Percentiles rank a stretch among this genome's conserved stretches.
Evolutionary conservation across 2,888 invertebrate species (phyloP).

Genomic region (Drosophila anomalata): DNA sequence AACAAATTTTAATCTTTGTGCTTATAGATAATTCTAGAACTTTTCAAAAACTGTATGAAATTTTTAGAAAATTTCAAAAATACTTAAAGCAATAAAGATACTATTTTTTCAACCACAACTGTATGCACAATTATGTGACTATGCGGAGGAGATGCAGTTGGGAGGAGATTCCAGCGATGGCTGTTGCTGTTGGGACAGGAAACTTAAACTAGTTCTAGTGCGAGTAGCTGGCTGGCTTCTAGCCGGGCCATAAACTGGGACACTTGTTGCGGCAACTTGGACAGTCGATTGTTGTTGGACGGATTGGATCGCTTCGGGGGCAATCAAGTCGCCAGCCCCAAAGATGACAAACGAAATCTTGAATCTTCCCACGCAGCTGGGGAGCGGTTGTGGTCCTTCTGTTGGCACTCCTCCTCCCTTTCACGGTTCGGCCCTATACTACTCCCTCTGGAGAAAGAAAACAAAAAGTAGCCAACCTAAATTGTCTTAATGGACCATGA

Average conservation of each 20-base stretch:
- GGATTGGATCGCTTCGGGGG: conserved; percentile 50
- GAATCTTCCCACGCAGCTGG: conserved; percentile 69
- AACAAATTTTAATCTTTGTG: neutral
- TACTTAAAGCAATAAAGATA: neutral
- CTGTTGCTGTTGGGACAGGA: conserved; percentile 62
- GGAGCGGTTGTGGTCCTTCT: neutral
- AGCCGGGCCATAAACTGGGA: conserved; percentile 68
- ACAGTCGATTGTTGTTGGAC: conserved; percentile 20
- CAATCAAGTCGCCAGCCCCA: conserved; percentile 62
- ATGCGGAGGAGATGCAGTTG: conserved; percentile 15
- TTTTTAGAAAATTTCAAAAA: neutral
- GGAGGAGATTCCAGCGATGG: conserved; percentile 40
- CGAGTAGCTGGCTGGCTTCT: conserved; percentile 48
- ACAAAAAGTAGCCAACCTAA: conserved; percentile 61
- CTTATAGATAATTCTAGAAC: too few species aligned
- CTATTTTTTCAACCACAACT: conserved; percentile 16
- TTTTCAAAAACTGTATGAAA: neutral
- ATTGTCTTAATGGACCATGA: conserved; percentile 79
- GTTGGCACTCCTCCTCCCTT: neutral
- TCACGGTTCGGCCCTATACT: conserved; percentile 2
- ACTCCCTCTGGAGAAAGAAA: conserved; percentile 3
- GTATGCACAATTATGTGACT: conserved; percentile 39
- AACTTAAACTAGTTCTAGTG: conserved; percentile 78
- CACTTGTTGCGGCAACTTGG: conserved; percentile 74
- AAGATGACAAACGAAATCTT: conserved; percentile 53